Evolutionary conservation across 2,888 invertebrate genomes (phyloP).

Genomic region (Eustalomyia histrio): DNA sequence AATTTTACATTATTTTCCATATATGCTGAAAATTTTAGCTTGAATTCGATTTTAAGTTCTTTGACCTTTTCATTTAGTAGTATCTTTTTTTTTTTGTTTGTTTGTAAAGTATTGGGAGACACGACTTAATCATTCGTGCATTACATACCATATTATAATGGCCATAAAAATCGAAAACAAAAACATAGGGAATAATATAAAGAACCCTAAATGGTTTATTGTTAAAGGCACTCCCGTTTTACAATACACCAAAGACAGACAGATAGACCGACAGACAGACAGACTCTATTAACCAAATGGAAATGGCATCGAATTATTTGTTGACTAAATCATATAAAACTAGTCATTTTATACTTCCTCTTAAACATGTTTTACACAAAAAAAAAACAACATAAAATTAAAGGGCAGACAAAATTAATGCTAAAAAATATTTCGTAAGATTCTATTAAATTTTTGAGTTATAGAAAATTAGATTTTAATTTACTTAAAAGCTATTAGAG

Average conservation of each 20-base stretch:
- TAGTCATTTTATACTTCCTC: background rate
- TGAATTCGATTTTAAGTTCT: background rate
- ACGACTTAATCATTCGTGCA: slow-evolving; percentile 64
- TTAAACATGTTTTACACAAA: background rate
- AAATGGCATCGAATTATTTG: slow-evolving; percentile 23
- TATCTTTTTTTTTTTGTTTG: background rate
- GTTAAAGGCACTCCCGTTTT: slow-evolving; percentile 54
- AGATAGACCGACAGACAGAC: background rate
- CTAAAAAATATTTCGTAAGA: no score
- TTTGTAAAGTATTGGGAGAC: slow-evolving; percentile 19
- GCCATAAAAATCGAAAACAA: slow-evolving; percentile 4
- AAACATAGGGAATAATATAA: slow-evolving; percentile 17
- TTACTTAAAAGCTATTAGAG: no score
- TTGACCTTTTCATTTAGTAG: slow-evolving; percentile 4
- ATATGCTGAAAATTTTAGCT: background rate
- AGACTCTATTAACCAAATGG: slow-evolving; percentile 16
- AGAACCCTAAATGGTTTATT: slow-evolving; percentile 40
- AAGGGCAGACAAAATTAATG: no score
- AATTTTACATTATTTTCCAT: background rate
- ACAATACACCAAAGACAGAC: slow-evolving; percentile 1
- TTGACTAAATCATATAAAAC: slow-evolving; percentile 16
- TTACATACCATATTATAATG: slow-evolving; percentile 54
- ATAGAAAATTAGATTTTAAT: no score
- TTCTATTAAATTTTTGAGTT: no score
- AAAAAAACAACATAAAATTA: no score